A percentile compares a stretch with the other conserved stretches of the same genome.
Conservation (phyloP, 2,797 vertebrate species). For the Discoglossus pictus region DNA sequence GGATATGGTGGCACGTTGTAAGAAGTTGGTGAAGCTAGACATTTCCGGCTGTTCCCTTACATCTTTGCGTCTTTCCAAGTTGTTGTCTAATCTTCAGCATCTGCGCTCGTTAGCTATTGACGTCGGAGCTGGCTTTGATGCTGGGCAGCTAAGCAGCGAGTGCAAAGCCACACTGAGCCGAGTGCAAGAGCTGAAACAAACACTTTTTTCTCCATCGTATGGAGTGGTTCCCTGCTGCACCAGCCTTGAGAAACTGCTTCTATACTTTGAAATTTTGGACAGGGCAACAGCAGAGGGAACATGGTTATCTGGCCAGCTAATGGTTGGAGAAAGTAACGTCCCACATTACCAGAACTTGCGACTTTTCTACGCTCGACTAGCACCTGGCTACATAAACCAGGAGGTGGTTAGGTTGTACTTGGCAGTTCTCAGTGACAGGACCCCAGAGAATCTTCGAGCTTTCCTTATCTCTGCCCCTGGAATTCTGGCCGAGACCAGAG, state of each 20-base stretch:
- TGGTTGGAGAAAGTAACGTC: slow-evolving; percentile 96
- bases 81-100: slow-evolving; percentile 80
- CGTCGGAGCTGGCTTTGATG: slow-evolving; percentile 82
- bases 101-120: slow-evolving; percentile 89
- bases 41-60: slow-evolving; percentile 87
- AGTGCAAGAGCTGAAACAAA: slow-evolving; percentile 88
- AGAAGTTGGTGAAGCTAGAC: slow-evolving; percentile 82
- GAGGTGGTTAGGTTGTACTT: slow-evolving; percentile 92
- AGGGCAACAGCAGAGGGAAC: slow-evolving; percentile 86
- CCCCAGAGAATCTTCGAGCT: slow-evolving; percentile 84
- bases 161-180: slow-evolving; percentile 86
- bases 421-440: slow-evolving; percentile 88
- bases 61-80: slow-evolving; percentile 83
- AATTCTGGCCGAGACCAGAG: slow-evolving; percentile 76
- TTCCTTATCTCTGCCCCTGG: slow-evolving; percentile 92
- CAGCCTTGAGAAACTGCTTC: slow-evolving; percentile 83
- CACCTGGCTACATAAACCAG: slow-evolving; percentile 89
- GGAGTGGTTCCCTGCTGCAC: slow-evolving; percentile 93
- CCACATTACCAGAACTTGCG: slow-evolving; percentile 93
- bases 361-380: slow-evolving; percentile 89
- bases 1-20: slow-evolving; percentile 82
- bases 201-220: slow-evolving; percentile 87
- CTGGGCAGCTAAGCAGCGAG: slow-evolving; percentile 83
- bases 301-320: slow-evolving; percentile 88
- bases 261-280: slow-evolving; percentile 91